Evolutionary conservation across 1,140 invertebrate genomes (phyloP), one percentile per base, ranked within the genome.

Genomic region (Harpegnathos saltator): DNA sequence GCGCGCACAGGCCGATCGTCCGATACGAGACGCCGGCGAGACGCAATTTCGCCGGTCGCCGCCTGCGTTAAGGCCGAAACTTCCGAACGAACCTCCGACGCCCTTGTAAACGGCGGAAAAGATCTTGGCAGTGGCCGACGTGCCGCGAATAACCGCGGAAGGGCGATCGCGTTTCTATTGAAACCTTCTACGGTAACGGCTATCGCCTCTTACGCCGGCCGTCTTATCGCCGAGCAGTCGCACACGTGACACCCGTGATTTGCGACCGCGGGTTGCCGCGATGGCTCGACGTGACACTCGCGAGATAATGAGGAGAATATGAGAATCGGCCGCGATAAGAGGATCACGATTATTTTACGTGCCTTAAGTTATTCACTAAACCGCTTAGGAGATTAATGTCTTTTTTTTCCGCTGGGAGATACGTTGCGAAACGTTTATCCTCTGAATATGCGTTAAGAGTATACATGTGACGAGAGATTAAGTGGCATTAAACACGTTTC

Each of bases 261-360:
- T 69, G 75, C 65, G 17, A 80, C 52, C 17, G 29, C 66, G 48
- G 33, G 17, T 59, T 69, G 75, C 33, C 33, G 5, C 33, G 22
- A 80, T 80, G 75, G 65, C 4, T 44, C 38, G 15, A 33, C 56
- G 44, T 50, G 66, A 66, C 75, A 58, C 65, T 68, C 52, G 14
- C 63, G 22, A 80, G 75, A 80, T 80, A 80, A 80, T 80, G 71
- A 80, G 69, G 66, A 65, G 71, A 59, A 59, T 80, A 80, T 80
- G 75, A 80, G 69, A 69, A 80, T 59, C 69, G 65, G 65, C 22
- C 24, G n/a, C n/a, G 50, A 52, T 65, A 80, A 80, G 75, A 80
- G 75, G 65, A 80, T 80, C 63, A 59, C 65, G 26, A 65, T 71
- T 80, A 80, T 71, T 65, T 71, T 71, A 58, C 69, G 75, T 71